Conservation (phyloP, 2,888 invertebrate genomes). For the Ormyrus nitidulus region DNA sequence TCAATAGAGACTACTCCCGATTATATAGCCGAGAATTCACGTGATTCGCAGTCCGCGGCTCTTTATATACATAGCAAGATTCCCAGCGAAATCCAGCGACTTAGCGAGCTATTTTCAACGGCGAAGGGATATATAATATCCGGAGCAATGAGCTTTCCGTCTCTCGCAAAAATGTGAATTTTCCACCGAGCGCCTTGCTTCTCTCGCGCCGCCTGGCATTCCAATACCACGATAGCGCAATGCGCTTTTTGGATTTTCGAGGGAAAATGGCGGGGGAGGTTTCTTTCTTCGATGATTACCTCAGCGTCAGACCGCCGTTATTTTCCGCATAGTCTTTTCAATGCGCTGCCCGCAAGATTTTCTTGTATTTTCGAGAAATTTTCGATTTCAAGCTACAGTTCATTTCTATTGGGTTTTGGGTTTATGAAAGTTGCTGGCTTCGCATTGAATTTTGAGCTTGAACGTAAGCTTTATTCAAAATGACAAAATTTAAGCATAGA, state of each 20-base stretch:
- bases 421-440: background rate
- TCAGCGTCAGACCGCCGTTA: slow-evolving; percentile 1
- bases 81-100: slow-evolving; percentile 12
- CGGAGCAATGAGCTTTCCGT: slow-evolving; percentile 20
- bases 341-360: background rate
- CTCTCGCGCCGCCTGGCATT: background rate
- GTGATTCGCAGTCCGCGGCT: background rate
- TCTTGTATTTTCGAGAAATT: slow-evolving; percentile 27
- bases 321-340: slow-evolving; percentile 23
- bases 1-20: slow-evolving; percentile 12
- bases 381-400: slow-evolving; percentile 46
- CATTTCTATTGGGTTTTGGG: slow-evolving; percentile 43
- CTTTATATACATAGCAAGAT: background rate
- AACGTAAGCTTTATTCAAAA: too few species aligned
- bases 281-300: slow-evolving; percentile 47
- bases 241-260: slow-evolving; percentile 28
- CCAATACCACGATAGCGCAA: slow-evolving; percentile 16
- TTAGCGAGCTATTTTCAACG: slow-evolving; percentile 20
- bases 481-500: too few species aligned
- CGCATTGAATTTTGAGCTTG: too few species aligned
- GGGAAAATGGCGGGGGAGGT: background rate
- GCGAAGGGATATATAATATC: slow-evolving; percentile 16
- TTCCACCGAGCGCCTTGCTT: background rate
- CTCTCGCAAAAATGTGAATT: slow-evolving; percentile 34
- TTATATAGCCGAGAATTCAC: slow-evolving; percentile 11